Percentiles rank a stretch among this genome's conserved stretches.
Evolutionary conservation across 53 echinoderm and acorn worm species (phyloP).

Genomic region (Antedon mediterranea): DNA sequence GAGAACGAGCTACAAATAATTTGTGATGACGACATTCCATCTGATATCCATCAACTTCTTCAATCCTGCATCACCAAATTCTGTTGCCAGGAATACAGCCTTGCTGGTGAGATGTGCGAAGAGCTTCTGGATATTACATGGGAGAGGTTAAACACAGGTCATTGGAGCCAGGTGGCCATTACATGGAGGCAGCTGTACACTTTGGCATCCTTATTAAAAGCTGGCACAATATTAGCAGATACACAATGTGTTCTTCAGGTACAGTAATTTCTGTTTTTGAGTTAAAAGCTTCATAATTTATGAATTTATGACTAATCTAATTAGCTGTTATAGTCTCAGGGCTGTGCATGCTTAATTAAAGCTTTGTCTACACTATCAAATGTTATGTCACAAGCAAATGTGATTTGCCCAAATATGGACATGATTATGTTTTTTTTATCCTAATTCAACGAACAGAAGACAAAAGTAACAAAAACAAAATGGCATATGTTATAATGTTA

Average conservation of each 20-base stretch:
- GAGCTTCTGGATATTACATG: slow-evolving; percentile 56
- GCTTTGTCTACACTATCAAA: too few relatives aligned
- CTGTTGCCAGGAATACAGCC: background rate
- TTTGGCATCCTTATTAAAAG: slow-evolving; percentile 51
- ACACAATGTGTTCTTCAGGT: background rate
- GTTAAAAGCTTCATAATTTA: background rate
- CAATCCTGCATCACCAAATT: background rate
- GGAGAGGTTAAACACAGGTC: slow-evolving; percentile 89
- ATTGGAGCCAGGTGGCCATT: slow-evolving; percentile 81
- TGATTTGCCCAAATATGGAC: too few relatives aligned
- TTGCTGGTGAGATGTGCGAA: slow-evolving; percentile 24
- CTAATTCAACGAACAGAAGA: too few relatives aligned
- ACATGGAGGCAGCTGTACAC: slow-evolving; percentile 74
- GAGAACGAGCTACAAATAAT: background rate
- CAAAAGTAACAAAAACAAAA: too few relatives aligned
- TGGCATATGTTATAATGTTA: too few relatives aligned
- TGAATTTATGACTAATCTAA: background rate
- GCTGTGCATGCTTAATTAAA: too few relatives aligned
- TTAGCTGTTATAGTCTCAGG: too few relatives aligned
- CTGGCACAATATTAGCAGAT: slow-evolving; percentile 14
- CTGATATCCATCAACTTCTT: background rate
- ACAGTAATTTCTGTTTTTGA: background rate
- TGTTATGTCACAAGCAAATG: too few relatives aligned
- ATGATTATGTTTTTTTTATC: too few relatives aligned
- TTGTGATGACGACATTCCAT: background rate